Conservation (phyloP, 2,888 invertebrate genomes). For the Eupithecia subumbrata region DNA sequence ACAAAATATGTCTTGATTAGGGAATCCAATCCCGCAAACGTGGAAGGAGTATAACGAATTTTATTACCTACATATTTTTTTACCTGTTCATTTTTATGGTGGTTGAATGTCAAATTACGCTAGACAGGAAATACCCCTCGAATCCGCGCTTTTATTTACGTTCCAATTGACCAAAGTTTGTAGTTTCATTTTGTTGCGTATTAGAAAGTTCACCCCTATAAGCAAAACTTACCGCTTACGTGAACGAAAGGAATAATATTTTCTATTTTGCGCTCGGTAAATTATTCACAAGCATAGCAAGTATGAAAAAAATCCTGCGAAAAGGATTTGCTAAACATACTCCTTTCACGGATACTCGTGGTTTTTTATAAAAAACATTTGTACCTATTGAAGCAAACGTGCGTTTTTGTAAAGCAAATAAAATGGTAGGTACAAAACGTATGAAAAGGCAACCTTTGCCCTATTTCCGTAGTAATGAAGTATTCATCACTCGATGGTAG, state of each 20-base stretch:
- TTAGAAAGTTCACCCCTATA: too few species aligned
- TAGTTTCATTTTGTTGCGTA: too few species aligned
- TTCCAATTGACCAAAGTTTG: too few species aligned
- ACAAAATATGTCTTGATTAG: too few species aligned
- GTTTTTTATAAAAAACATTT: slow-evolving; percentile 15
- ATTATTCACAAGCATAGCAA: not conserved
- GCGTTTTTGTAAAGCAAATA: slow-evolving; percentile 56
- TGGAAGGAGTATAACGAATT: too few species aligned
- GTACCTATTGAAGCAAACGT: slow-evolving; percentile 38
- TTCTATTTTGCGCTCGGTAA: not conserved
- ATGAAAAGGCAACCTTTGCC: slow-evolving; percentile 65
- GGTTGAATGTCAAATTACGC: too few species aligned
- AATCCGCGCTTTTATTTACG: too few species aligned
- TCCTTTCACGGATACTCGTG: slow-evolving; percentile 19
- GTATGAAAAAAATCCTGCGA: not conserved
- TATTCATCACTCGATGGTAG: slow-evolving; percentile 67
- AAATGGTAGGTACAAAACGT: slow-evolving; percentile 56
- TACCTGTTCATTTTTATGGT: too few species aligned
- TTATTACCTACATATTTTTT: too few species aligned
- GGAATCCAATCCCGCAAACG: too few species aligned
- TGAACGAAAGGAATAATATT: not conserved
- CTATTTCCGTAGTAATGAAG: slow-evolving; percentile 75
- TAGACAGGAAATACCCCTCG: too few species aligned
- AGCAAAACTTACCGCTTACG: not conserved
- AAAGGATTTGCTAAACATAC: slow-evolving; percentile 16